These are phyloP conservation scores for Gambusia holbrooki DNA, from an alignment of 2,113 vertebrate species.

Conservation along the genomic window DNA sequence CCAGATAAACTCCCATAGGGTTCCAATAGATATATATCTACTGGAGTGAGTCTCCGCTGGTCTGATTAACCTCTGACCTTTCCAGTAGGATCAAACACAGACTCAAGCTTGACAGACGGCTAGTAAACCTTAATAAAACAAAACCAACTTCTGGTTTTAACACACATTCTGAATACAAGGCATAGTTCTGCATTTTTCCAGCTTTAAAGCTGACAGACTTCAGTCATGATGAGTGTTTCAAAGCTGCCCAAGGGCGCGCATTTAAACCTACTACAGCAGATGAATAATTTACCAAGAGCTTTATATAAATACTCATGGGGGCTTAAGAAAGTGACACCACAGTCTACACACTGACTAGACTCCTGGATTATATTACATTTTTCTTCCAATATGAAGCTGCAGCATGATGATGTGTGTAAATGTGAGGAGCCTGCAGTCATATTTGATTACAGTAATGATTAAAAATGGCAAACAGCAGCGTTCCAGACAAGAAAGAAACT, in stretches of 20 bases:
- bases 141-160: background rate
- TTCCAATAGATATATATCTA: background rate
- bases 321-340: slow-evolving; percentile 28
- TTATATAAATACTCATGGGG: slow-evolving; percentile 23
- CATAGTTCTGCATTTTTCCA: background rate
- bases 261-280: background rate
- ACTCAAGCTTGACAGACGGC: too few relatives aligned
- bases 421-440: slow-evolving; percentile 4
- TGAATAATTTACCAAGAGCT: slow-evolving; percentile 54
- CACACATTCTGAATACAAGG: background rate
- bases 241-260: background rate
- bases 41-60: background rate
- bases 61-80: background rate
- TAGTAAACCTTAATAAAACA: background rate
- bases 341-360: background rate
- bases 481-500: background rate
- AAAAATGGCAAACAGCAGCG: background rate
- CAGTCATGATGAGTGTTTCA: background rate
- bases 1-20: too few relatives aligned
- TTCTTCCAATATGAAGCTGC: slow-evolving; percentile 7
- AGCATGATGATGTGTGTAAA: background rate
- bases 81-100: background rate
- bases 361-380: slow-evolving; percentile 28
- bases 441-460: slow-evolving; percentile 26
- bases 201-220: background rate